Conservation (phyloP, 2,888 invertebrate species). For the Barypeithes pellucidus region DNA sequence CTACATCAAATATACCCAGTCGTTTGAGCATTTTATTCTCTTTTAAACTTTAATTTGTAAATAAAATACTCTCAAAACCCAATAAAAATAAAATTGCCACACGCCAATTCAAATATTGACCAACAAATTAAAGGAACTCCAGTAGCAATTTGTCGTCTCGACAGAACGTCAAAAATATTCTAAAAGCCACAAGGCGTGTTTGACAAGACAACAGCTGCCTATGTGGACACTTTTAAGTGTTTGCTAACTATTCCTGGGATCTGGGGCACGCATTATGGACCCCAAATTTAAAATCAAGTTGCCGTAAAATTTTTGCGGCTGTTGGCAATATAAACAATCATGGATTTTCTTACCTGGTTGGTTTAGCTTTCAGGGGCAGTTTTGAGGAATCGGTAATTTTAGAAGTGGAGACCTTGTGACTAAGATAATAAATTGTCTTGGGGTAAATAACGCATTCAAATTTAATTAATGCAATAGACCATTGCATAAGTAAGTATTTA, state of each 20-base stretch:
- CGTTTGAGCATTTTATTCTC: too few relatives aligned
- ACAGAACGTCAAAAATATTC: conserved; percentile 58
- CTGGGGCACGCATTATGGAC: conserved; percentile 55
- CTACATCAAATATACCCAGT: background rate
- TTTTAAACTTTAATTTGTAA: background rate
- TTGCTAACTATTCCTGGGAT: conserved; percentile 57
- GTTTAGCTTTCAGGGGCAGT: conserved; percentile 3
- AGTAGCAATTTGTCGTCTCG: conserved; percentile 60
- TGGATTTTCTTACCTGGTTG: conserved; percentile 51
- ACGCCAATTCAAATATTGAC: conserved; percentile 56
- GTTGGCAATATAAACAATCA: conserved; percentile 57
- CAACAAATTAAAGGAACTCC: conserved; percentile 57
- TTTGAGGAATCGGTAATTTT: conserved; percentile 2
- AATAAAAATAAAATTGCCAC: conserved; percentile 31
- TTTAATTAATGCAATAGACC: too few relatives aligned
- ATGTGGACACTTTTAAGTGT: conserved; percentile 56
- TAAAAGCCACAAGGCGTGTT: conserved; percentile 43
- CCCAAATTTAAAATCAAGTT: conserved; percentile 63
- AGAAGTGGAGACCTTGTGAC: background rate
- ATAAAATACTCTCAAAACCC: background rate
- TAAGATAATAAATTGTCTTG: too few relatives aligned
- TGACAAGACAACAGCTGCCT: conserved; percentile 57
- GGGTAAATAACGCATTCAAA: too few relatives aligned
- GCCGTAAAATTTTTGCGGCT: conserved; percentile 63
- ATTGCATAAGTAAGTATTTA: too few relatives aligned